Evolutionary conservation across 2,797 vertebrate genomes (phyloP), one percentile per base, ranked within the genome.

Genomic region (Gallinago solitaria): DNA sequence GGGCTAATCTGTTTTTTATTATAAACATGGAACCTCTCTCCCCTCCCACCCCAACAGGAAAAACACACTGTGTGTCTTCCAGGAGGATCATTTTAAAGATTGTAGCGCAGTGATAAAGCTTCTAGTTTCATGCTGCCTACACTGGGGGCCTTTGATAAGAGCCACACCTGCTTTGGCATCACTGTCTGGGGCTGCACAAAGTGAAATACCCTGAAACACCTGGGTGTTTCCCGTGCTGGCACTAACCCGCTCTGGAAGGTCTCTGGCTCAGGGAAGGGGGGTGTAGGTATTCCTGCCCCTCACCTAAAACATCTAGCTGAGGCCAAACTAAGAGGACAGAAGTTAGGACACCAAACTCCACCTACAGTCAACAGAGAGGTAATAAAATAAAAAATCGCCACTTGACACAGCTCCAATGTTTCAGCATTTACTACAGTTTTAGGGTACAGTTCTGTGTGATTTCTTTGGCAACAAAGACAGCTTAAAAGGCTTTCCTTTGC

Each of bases 161-260:
- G 71, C 82, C 87, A 85, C 91, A 90, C 56, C 94, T 95, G 91
- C 77, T 68, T 51, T 89, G 91, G 90, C 81, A 95, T 60, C 70
- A 13, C 73, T 48, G 59, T 50, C 5, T 2, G 76, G 65, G 65
- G 77, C 85, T 39, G 51, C 69, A 51, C 51, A 41, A 68, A 94
- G 67, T 0, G 1, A 39, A 67, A 92, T 43, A 25, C 59, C 70
- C 51, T 41, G 27, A 74, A 86, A 90, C 48, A 88, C 70, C 79
- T 59, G 87, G 32, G 69, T 0, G 1, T 68, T 92, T 51, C 76
- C 68, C 0, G 0, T 37, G 33, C 45, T 39, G 77, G 53, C 47
- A 27, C 24, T 45, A 24, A 54, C 39, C 48, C 69, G 37, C 75
- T 61, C 37, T 87, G 54, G 57, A 91, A 89, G 53, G 30, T 65